Evolutionary conservation across 1,140 invertebrate species (phyloP), one percentile per base, ranked within the genome.

Genomic region (Leptopilina boulardi): DNA sequence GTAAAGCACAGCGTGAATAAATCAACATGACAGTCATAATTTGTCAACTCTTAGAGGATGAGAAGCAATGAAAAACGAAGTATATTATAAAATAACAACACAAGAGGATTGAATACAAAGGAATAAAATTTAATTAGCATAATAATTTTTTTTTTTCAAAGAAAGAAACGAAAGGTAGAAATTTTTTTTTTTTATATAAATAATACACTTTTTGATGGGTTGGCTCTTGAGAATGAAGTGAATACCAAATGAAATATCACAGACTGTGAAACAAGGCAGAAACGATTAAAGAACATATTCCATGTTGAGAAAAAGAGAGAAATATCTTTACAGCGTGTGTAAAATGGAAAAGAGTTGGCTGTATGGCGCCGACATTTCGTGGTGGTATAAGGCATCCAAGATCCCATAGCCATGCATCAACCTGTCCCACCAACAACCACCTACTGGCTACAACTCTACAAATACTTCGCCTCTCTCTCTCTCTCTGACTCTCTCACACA

Each of bases 371-470:
- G 59, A 66, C 23, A 66, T 30, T 66, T 66, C 59, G 59, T 30
- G 23, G 59, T 66, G 34, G 30, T 38, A 38, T 38, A 66, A 30
- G 59, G 59, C 59, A 66, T 30, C 59, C 59, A 66, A 66, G 56
- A 66, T 66, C 56, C 56, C 56, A 30, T 66, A 66, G 59, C 21
- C 59, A 66, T 66, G 59, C 59, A 66, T 66, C 59, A 66, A 66
- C 59, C 59, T 66, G 59, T 66, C 59, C 59, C 59, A 66, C 59
- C 30, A 34, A 42, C 66, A 34, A 44, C 26, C 44, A 54, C n/a
- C 21, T 41, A 18, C 75, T 72, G 71, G 75, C 71, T 77, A 44
- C 41, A 77, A 71, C 75, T 73, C 66, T 30, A 71, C 66, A 74
- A 34, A 59, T 66, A 72, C 77, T 75, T 71, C 13, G 59, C 54